A percentile compares a stretch with the other conserved stretches of the same genome.
Evolutionary conservation across 2,888 invertebrate genomes (phyloP).

Genomic region (Ecliptopera silaceata): DNA sequence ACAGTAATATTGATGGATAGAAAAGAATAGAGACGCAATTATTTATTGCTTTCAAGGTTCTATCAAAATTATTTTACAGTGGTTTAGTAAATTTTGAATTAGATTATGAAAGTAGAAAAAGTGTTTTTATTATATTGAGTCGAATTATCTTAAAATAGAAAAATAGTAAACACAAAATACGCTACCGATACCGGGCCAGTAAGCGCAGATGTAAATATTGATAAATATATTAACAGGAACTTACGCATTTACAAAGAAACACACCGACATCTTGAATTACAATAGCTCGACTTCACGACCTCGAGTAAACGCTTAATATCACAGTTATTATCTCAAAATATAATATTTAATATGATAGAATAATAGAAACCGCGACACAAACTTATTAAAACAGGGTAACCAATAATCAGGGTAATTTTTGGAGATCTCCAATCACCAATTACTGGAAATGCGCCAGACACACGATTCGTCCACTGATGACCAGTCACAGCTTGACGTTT

Average conservation of each 20-base stretch:
- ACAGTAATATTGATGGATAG: too few relatives aligned
- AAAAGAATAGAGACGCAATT: too few relatives aligned
- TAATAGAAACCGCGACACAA: constrained; percentile 63
- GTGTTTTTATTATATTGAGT: too few relatives aligned
- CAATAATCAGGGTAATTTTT: constrained; percentile 81
- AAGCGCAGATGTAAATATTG: constrained; percentile 16
- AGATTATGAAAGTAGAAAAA: too few relatives aligned
- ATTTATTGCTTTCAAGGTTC: too few relatives aligned
- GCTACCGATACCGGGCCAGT: too few relatives aligned
- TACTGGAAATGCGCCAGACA: constrained; percentile 79
- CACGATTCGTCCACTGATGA: constrained; percentile 83
- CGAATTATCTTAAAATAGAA: too few relatives aligned
- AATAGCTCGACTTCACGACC: constrained; percentile 48
- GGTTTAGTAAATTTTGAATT: too few relatives aligned
- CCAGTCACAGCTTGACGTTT: constrained; percentile 81
- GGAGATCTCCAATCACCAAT: constrained; percentile 83
- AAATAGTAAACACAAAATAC: too few relatives aligned
- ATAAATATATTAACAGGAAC: constrained; percentile 61
- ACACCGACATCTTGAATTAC: constrained; percentile 85
- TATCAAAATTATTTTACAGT: too few relatives aligned
- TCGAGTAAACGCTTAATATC: constrained; percentile 43
- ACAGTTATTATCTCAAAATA: constrained; percentile 44
- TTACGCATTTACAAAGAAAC: constrained; percentile 88
- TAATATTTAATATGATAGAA: constrained; percentile 54
- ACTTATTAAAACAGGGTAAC: constrained; percentile 74